These are phyloP conservation scores for Melitaea cinxia DNA, from an alignment of 1,140 invertebrate genomes.

Conservation along the genomic window DNA sequence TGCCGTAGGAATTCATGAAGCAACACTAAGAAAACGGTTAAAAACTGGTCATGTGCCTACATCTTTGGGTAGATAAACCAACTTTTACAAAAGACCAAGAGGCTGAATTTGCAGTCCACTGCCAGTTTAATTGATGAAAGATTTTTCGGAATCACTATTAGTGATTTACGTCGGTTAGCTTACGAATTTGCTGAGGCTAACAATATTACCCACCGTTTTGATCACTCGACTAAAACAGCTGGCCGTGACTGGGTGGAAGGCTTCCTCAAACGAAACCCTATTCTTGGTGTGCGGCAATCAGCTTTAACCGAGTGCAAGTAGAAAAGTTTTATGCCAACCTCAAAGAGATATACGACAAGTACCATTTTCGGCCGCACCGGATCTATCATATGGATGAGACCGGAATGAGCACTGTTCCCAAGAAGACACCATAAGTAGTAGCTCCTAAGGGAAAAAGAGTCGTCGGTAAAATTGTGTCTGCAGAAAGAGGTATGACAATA, in stretches of 20 bases:
- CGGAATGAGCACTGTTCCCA: conserved; percentile 53
- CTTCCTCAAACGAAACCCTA: conserved; percentile 24
- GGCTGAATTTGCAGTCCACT: not conserved
- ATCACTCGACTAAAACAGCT: conserved; percentile 24
- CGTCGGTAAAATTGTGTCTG: not conserved
- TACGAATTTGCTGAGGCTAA: conserved; percentile 29
- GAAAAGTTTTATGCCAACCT: conserved; percentile 33
- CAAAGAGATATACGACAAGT: conserved; percentile 19
- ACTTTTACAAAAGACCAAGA: not conserved
- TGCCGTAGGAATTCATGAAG: too few relatives aligned
- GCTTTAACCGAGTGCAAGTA: conserved; percentile 37
- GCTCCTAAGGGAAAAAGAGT: not conserved
- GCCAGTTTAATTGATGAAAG: not conserved
- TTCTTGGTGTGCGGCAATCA: conserved; percentile 22
- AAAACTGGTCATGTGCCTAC: too few relatives aligned
- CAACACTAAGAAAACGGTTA: too few relatives aligned
- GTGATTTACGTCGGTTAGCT: too few relatives aligned
- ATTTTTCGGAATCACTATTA: too few relatives aligned
- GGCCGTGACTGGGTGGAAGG: conserved; percentile 32
- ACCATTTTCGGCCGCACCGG: conserved; percentile 28
- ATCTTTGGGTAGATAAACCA: too few relatives aligned
- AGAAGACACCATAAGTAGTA: conserved; percentile 44
- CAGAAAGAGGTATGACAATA: not conserved
- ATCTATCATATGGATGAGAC: conserved; percentile 68
- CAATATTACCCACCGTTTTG: conserved; percentile 30